These are phyloP conservation scores for Callyntrura guangdongensis DNA, from an alignment of 2,888 invertebrate genomes.

Conservation along the genomic window DNA sequence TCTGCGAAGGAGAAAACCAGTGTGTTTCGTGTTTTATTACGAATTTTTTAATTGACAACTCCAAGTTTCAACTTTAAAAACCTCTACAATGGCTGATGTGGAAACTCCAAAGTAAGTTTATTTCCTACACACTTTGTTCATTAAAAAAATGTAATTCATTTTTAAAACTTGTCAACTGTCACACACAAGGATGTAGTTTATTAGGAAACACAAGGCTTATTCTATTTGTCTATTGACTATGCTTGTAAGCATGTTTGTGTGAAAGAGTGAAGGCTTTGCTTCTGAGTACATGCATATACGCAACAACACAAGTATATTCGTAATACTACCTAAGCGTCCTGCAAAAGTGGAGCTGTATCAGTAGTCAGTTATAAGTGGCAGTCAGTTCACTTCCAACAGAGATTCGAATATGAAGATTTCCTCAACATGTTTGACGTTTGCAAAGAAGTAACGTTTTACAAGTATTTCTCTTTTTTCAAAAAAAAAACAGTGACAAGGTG, in stretches of 20 bases:
- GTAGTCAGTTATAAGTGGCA: conserved; percentile 10
- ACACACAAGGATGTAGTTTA: neutral
- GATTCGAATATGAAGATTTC: no score
- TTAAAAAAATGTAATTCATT: neutral
- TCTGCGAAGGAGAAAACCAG: conserved; percentile 25
- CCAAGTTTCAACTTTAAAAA: conserved; percentile 54
- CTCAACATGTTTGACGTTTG: no score
- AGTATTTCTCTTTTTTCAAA: neutral
- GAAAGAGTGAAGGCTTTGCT: conserved; percentile 8
- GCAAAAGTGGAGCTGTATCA: neutral
- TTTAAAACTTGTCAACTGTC: conserved; percentile 13
- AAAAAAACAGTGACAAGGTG: neutral
- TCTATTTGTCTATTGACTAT: no score
- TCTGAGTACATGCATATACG: neutral
- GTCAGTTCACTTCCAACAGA: neutral
- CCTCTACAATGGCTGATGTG: conserved; percentile 78
- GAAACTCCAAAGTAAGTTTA: conserved; percentile 79
- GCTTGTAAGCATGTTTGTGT: neutral
- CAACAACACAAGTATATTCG: neutral
- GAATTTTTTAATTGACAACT: conserved; percentile 55
- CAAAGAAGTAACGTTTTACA: neutral
- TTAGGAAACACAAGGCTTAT: neutral
- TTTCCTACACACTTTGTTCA: neutral
- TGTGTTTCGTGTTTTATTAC: conserved; percentile 63
- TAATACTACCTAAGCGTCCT: neutral